phyloP scores from a whole-genome alignment of 2,797 vertebrate genomes.

The Phrynocephalus forsythii region DNA sequence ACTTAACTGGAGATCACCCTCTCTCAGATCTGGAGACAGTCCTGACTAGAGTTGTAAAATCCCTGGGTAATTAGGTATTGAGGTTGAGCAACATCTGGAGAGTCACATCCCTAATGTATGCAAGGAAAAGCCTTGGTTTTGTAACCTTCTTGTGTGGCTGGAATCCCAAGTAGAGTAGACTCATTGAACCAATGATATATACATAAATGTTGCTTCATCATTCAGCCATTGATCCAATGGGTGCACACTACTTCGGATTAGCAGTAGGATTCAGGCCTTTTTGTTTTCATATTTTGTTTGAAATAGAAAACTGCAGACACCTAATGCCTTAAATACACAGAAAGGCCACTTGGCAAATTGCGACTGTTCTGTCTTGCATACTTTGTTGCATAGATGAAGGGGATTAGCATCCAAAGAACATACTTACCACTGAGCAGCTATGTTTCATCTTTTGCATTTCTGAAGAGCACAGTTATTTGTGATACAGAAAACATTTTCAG shows the following conservation, averaged over 20 bases:
- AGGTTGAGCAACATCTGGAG: background rate
- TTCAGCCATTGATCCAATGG: no score
- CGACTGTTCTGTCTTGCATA: background rate
- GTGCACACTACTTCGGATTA: no score
- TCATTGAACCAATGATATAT: no score
- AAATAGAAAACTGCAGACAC: conserved; percentile 12
- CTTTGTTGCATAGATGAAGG: conserved; percentile 8
- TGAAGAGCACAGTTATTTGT: background rate
- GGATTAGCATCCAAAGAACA: conserved; percentile 10
- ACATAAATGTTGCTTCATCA: no score
- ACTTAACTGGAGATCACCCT: no score
- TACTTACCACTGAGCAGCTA: background rate
- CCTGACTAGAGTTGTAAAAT: no score
- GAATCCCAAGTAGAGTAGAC: no score
- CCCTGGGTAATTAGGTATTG: no score
- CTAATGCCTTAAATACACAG: conserved; percentile 18
- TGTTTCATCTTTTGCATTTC: background rate
- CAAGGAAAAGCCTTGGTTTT: conserved; percentile 31
- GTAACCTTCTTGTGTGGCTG: background rate
- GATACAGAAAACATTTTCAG: background rate
- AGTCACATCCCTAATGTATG: background rate
- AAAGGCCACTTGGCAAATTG: conserved; percentile 29
- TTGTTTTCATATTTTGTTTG: conserved; percentile 13
- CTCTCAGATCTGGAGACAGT: no score
- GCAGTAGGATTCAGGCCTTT: background rate